These are phyloP conservation scores for Craniophora ligustri DNA, from an alignment of 2,888 invertebrate genomes.

Conservation along the genomic window DNA sequence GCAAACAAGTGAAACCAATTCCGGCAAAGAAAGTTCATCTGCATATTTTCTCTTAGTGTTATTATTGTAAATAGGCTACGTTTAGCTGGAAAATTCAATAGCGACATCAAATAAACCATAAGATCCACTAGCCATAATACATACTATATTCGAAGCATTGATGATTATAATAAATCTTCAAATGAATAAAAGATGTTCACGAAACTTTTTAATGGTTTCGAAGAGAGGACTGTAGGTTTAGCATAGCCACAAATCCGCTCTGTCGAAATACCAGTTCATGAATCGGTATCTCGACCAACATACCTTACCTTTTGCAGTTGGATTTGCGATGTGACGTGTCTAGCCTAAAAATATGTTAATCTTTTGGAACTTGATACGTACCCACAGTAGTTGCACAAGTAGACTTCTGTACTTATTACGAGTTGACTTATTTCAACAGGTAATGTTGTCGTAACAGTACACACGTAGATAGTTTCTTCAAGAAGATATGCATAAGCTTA, in stretches of 20 bases:
- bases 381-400: constrained; percentile 56
- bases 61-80: constrained; percentile 16
- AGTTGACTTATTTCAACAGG: constrained; percentile 54
- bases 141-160: constrained; percentile 8
- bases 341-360: constrained; percentile 70
- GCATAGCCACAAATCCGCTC: constrained; percentile 37
- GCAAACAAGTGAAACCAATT: constrained; percentile 27
- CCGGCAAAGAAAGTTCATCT: constrained; percentile 38
- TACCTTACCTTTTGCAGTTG: constrained; percentile 61
- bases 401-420: constrained; percentile 45
- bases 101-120: constrained; percentile 26
- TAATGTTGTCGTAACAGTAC: constrained; percentile 63
- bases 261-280: constrained; percentile 52
- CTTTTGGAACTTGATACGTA: constrained; percentile 55
- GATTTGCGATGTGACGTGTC: constrained; percentile 62
- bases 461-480: constrained; percentile 56
- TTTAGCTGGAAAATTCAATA: constrained; percentile 37
- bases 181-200: background rate
- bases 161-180: constrained; percentile 8
- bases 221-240: constrained; percentile 29
- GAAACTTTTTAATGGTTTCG: constrained; percentile 14
- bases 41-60: constrained; percentile 42
- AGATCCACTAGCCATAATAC: constrained; percentile 36
- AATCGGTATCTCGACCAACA: constrained; percentile 36
- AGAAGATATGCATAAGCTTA: constrained; percentile 58